Conservation (phyloP, 2,797 vertebrate genomes). For the Syncerus caffer region DNA sequence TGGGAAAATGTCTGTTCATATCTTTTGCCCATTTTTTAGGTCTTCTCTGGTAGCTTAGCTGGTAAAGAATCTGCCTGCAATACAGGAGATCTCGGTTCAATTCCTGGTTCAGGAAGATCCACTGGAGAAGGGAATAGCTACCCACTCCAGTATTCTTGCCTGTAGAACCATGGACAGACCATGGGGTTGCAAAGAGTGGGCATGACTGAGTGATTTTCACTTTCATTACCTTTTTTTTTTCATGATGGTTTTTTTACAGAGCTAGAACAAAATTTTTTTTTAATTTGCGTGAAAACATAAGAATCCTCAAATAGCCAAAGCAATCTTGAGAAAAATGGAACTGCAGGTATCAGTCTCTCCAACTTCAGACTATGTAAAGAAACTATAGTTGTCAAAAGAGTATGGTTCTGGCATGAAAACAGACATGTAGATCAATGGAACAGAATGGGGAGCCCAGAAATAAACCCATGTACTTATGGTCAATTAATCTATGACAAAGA, state of each 20-base stretch:
- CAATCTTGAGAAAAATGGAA: neutral
- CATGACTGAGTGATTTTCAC: neutral
- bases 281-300: neutral
- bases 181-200: neutral
- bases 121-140: neutral
- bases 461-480: neutral
- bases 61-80: neutral
- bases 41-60: neutral
- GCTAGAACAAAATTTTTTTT: neutral
- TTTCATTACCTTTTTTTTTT: neutral
- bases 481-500: neutral
- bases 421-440: neutral
- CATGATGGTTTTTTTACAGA: neutral
- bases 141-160: neutral
- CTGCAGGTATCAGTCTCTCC: neutral
- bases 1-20: neutral
- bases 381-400: neutral
- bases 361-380: neutral
- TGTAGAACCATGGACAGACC: neutral
- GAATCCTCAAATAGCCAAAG: neutral
- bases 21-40: neutral
- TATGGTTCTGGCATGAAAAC: neutral
- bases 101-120: neutral
- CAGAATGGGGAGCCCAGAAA: neutral
- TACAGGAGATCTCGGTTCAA: fast-evolving